Evolutionary conservation across 35 echinoderm and acorn worm species (phyloP).

Genomic region (Stichopus chloronotus): DNA sequence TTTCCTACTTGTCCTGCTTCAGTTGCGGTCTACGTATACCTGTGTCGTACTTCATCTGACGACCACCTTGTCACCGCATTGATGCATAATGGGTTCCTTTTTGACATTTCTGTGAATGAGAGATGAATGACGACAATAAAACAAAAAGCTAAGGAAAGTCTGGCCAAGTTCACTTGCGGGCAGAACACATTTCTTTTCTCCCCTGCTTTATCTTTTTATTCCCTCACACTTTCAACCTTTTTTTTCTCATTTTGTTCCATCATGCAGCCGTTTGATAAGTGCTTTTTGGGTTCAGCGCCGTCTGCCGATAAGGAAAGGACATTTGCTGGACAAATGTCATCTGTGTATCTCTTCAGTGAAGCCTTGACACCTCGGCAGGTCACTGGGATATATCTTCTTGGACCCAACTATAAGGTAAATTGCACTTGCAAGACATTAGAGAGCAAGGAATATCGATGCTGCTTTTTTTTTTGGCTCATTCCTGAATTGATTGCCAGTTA

Average conservation of each 20-base stretch:
- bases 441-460: neutral
- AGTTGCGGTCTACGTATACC: neutral
- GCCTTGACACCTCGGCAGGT: conserved; percentile 82
- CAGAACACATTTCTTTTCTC: neutral
- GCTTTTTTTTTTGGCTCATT: neutral
- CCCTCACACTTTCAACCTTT: neutral
- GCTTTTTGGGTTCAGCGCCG: conserved; percentile 90
- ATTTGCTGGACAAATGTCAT: conserved; percentile 88
- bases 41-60: too few relatives aligned
- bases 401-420: conserved; percentile 95
- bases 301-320: conserved; percentile 91
- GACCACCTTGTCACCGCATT: neutral
- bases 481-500: too few relatives aligned
- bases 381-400: conserved; percentile 87
- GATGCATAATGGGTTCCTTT: neutral
- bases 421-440: neutral
- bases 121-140: neutral
- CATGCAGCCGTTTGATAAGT: conserved; percentile 97
- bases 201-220: neutral
- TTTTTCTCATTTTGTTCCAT: conserved; percentile 32
- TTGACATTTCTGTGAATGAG: neutral
- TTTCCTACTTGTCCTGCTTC: neutral
- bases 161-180: neutral
- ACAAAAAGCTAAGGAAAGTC: neutral
- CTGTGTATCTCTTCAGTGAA: conserved; percentile 98